Conservation (phyloP, 2,888 invertebrate species). For the Apeira syringaria region DNA sequence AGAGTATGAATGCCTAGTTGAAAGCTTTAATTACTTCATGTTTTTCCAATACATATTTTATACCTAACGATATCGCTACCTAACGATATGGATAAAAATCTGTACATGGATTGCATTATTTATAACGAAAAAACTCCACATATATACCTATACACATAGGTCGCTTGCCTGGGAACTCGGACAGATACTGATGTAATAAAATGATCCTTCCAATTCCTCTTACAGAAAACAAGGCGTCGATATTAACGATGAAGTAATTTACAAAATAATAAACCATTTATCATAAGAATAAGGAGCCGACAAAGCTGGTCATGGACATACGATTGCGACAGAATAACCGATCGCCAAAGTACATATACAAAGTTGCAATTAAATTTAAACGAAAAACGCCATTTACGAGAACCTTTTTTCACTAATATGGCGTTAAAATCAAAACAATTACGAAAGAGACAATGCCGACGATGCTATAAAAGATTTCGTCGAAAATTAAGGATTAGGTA, state of each 20-base stretch:
- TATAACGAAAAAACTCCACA: too few relatives aligned
- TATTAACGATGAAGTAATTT: conserved; percentile 55
- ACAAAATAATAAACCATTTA: conserved; percentile 35
- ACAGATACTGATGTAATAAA: too few relatives aligned
- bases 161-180: too few relatives aligned
- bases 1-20: too few relatives aligned
- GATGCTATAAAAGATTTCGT: conserved; percentile 38
- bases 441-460: conserved; percentile 26
- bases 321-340: conserved; percentile 7
- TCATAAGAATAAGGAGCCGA: conserved; percentile 12
- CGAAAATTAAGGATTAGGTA: conserved; percentile 54
- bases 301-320: conserved; percentile 20
- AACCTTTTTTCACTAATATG: conserved; percentile 6
- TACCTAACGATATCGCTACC: too few relatives aligned
- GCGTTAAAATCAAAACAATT: conserved; percentile 14
- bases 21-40: too few relatives aligned
- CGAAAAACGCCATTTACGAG: conserved; percentile 1
- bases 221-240: conserved; percentile 39
- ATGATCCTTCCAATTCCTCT: conserved; percentile 36
- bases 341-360: conserved; percentile 7
- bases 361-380: conserved; percentile 15
- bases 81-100: too few relatives aligned
- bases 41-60: too few relatives aligned
- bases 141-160: too few relatives aligned
- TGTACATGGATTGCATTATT: too few relatives aligned